Percentiles rank a stretch among this genome's conserved stretches.
phyloP scores from a whole-genome alignment of 2,113 vertebrate species.

The Maccullochella peelii region DNA sequence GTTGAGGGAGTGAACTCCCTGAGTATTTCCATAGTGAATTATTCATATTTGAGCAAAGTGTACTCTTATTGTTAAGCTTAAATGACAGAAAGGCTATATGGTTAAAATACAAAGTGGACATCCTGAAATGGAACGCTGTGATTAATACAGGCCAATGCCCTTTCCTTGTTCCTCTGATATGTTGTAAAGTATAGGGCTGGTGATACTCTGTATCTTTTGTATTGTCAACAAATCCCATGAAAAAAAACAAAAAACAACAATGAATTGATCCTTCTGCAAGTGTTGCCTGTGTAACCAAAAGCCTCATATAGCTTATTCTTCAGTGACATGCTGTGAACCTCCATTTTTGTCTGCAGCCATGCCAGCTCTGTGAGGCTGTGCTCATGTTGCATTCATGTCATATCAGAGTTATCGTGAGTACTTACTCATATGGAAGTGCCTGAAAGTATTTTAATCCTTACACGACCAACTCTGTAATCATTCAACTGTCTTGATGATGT shows the following conservation, averaged over 20 bases:
- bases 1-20: not conserved
- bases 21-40: conserved; percentile 1
- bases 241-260: not conserved
- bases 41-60: conserved; percentile 12
- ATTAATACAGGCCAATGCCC: not conserved
- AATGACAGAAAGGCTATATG: not conserved
- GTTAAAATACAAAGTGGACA: not conserved
- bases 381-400: too few species aligned
- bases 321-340: not conserved
- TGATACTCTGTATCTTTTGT: not conserved
- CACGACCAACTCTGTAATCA: not conserved
- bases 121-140: not conserved
- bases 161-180: not conserved
- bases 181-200: not conserved
- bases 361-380: not conserved
- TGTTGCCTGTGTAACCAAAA: not conserved
- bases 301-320: not conserved
- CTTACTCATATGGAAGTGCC: too few species aligned
- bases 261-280: not conserved
- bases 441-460: not conserved
- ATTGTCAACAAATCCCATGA: not conserved
- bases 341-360: not conserved
- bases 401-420: too few species aligned
- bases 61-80: not conserved
- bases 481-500: not conserved